These are phyloP conservation scores for Bombus breviceps DNA, from an alignment of 1,140 invertebrate species.

Conservation along the genomic window DNA sequence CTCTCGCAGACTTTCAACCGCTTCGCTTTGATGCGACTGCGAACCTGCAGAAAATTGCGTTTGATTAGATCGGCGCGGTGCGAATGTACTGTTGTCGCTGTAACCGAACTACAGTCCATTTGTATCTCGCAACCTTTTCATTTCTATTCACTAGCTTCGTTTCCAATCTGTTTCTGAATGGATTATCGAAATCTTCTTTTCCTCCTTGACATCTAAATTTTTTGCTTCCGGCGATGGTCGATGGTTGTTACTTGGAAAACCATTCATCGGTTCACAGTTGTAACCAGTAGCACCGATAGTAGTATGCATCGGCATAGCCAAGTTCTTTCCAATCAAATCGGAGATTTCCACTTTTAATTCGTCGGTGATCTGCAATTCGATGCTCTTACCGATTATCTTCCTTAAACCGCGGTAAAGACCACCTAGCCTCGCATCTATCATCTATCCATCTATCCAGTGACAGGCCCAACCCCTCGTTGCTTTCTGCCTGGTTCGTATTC, in stretches of 20 bases:
- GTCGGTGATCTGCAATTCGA: constrained; percentile 20
- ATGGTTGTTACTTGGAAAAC: background rate
- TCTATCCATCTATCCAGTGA: constrained; percentile 30
- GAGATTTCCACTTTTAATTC: background rate
- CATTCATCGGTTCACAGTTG: background rate
- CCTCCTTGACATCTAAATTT: background rate
- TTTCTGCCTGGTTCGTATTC: background rate
- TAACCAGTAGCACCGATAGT: background rate
- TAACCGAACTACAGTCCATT: background rate
- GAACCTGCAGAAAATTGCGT: constrained; percentile 37
- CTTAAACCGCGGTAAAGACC: constrained; percentile 36
- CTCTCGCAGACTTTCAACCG: constrained; percentile 39
- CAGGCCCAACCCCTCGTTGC: constrained; percentile 1
- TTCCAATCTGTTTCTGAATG: background rate
- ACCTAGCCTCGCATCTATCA: constrained; percentile 37
- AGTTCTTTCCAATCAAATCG: background rate
- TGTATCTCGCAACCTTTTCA: background rate
- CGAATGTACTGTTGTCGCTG: constrained; percentile 3
- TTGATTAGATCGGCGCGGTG: constrained; percentile 34
- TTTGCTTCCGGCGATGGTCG: background rate
- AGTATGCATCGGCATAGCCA: too few relatives aligned
- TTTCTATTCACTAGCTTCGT: background rate
- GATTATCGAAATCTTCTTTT: background rate
- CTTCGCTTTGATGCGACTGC: constrained; percentile 18
- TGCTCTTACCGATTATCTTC: constrained; percentile 37